Conservation (phyloP, 2,113 vertebrate genomes). For the Zeus faber region DNA sequence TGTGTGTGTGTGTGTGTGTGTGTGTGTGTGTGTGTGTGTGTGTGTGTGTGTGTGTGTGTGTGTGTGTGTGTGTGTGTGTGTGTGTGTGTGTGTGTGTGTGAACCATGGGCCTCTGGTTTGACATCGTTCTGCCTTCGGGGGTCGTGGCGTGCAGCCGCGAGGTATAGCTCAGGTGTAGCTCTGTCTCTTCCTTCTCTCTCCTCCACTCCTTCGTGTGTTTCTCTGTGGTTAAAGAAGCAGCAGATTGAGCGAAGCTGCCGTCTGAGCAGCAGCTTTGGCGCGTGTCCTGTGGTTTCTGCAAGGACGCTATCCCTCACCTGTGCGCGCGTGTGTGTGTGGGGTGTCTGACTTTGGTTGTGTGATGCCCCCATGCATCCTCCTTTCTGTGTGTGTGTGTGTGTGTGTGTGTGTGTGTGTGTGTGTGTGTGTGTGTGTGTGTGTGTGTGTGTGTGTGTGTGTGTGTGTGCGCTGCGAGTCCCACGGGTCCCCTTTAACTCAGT, state of each 20-base stretch:
- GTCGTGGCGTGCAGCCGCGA: constrained; percentile 60
- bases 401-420: constrained; percentile 35
- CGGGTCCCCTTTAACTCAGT: constrained; percentile 63
- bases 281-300: too few relatives aligned
- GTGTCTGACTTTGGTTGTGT: too few relatives aligned
- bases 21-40: constrained; percentile 14
- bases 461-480: constrained; percentile 12
- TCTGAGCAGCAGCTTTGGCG: too few relatives aligned
- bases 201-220: constrained; percentile 52
- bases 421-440: too few relatives aligned
- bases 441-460: too few relatives aligned
- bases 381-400: constrained; percentile 35
- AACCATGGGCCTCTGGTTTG: too few relatives aligned
- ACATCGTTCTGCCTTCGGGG: too few relatives aligned
- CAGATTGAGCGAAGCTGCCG: too few relatives aligned
- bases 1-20: not conserved
- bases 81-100: constrained; percentile 28
- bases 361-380: constrained; percentile 41
- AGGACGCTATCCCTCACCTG: too few relatives aligned
- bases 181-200: constrained; percentile 3
- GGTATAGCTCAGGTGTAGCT: too few relatives aligned
- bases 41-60: constrained; percentile 13
- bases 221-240: constrained; percentile 49
- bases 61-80: constrained; percentile 15
- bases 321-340: too few relatives aligned